Evolutionary conservation across 2,888 invertebrate species (phyloP).

Genomic region (Parnassius apollo): DNA sequence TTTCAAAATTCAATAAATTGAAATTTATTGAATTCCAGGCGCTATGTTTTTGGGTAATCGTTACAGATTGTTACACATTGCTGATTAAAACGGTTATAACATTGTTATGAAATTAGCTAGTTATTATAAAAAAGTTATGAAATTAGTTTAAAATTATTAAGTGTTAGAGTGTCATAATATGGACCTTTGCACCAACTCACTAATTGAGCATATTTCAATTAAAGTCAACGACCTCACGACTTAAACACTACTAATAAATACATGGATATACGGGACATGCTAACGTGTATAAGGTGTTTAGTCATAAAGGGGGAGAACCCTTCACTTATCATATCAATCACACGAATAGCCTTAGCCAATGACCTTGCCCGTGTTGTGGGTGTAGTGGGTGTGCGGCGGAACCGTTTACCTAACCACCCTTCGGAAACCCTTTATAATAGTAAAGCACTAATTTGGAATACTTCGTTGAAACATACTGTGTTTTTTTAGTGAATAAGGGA

Average conservation of each 20-base stretch:
- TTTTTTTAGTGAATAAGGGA: no score
- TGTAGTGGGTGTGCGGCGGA: not conserved
- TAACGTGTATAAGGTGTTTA: conserved; percentile 21
- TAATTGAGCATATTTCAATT: no score
- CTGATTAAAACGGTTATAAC: no score
- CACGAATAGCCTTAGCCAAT: conserved; percentile 49
- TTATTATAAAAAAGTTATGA: no score
- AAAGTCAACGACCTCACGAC: conserved; percentile 12
- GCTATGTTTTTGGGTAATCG: no score
- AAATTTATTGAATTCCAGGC: no score
- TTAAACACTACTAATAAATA: conserved; percentile 14
- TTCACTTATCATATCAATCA: conserved; percentile 44
- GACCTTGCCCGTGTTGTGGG: conserved; percentile 51
- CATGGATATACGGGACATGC: not conserved
- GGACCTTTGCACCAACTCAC: no score
- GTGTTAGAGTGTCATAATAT: no score
- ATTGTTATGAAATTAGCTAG: no score
- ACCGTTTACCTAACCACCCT: conserved; percentile 5
- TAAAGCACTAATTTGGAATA: conserved; percentile 11
- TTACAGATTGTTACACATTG: no score
- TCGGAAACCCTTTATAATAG: conserved; percentile 3
- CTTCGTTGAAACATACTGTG: not conserved
- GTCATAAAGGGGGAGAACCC: not conserved
- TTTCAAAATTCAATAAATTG: no score
- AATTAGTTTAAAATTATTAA: no score